Evolutionary conservation across 2,797 vertebrate genomes (phyloP), one percentile per base, ranked within the genome.

Genomic region (Alcedo quadribrachys): DNA sequence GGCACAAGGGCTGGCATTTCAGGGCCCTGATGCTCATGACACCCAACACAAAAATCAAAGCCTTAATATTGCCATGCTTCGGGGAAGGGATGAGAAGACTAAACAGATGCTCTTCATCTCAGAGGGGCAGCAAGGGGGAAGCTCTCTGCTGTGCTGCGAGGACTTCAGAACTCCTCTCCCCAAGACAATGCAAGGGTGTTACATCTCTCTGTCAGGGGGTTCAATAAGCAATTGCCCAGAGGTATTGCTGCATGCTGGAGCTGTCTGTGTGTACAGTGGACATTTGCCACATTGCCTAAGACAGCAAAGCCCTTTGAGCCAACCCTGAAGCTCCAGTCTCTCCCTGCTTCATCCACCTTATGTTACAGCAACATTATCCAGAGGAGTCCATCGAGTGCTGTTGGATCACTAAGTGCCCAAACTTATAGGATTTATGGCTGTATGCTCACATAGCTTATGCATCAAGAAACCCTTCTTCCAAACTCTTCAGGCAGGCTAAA

Each of bases 371-470:
- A 66, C 61, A 6, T 85, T 71, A 81, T 13, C 51, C 37, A 27
- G 42, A 15, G 75, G 37, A 77, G 71, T 43, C 75, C 62, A 8
- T 9, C 71, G 4, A 58, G 63, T 1, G 70, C 53, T 67, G 3
- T 42, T 75, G 80, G 24, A 79, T 89, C 87, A 1, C 62, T 68
- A 78, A 94, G 79, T 69, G 85, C 88, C 65, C 61, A 0, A 42
- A 84, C 57, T 95, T 71, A 77, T 0, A 80, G 81, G 90, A 95
- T 95, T 94, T 82, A 35, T 27, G 89, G 61, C 89, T 90, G 87
- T 50, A 65, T 87, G 92, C 86, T 92, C 13, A 0, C 54, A 32
- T 1, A 79, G 81, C 12, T 95, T 71, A 71, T 6, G 65, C 51
- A 1, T 28, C 6, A 11, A 85, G 71, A 67, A 90, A 93, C 15